Evolutionary conservation across 2,113 vertebrate species (phyloP).

Genomic region (Paradoxurus hermaphroditus): DNA sequence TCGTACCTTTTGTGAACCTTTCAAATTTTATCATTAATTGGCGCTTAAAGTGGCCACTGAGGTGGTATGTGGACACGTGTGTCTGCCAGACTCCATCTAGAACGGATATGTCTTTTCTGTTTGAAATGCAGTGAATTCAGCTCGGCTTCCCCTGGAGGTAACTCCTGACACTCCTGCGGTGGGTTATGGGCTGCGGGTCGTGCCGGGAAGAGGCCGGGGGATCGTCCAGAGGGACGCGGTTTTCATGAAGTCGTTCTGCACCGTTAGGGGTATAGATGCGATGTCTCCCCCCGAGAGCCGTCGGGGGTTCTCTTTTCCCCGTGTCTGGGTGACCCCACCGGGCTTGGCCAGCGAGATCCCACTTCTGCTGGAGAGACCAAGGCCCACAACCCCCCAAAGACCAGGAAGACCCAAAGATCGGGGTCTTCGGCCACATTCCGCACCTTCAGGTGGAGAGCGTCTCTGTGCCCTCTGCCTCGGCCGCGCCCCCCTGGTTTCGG

Average conservation of each 20-base stretch:
- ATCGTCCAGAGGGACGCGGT: too few relatives aligned
- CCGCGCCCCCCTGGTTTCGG: background rate
- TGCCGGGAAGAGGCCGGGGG: background rate
- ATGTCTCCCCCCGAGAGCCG: background rate
- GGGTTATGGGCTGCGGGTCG: background rate
- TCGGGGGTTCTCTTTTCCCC: background rate
- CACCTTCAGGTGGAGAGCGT: background rate
- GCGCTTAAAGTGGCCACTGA: background rate
- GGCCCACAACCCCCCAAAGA: too few relatives aligned
- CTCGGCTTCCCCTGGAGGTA: background rate
- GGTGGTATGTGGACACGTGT: fast-evolving
- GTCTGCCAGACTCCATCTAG: background rate
- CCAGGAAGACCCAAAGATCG: background rate
- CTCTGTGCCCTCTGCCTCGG: background rate
- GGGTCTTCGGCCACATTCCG: background rate
- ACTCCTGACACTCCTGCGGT: background rate
- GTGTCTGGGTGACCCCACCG: background rate
- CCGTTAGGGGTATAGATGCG: background rate
- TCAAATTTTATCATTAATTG: background rate
- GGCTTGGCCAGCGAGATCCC: background rate
- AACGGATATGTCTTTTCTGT: background rate
- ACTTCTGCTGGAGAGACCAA: background rate
- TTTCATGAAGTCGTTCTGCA: background rate
- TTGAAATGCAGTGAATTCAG: background rate
- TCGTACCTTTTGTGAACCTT: background rate